A percentile compares a stretch with the other conserved stretches of the same genome.
phyloP scores from a whole-genome alignment of 2,797 vertebrate genomes.

The Paguma larvata region DNA sequence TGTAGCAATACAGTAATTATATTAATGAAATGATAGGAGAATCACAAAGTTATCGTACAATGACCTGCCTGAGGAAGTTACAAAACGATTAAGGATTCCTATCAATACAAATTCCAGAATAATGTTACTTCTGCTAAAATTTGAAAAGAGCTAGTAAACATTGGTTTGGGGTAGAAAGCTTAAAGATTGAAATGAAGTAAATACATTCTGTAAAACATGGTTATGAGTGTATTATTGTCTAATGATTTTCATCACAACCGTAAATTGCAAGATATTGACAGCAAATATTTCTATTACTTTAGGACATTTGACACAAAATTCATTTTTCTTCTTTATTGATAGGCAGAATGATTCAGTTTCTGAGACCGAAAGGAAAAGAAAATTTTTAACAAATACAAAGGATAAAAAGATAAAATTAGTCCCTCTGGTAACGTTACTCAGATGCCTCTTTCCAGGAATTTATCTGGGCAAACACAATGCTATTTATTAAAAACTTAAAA shows the following conservation, averaged over 20 bases:
- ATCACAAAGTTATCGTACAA: background rate
- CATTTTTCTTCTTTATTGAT: background rate
- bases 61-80: background rate
- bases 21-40: background rate
- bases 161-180: background rate
- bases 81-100: background rate
- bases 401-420: slow-evolving; percentile 11
- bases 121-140: background rate
- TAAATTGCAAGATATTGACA: background rate
- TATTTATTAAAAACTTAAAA: slow-evolving; percentile 65
- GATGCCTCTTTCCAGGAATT: background rate
- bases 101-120: background rate
- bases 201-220: background rate
- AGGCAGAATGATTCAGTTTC: slow-evolving; percentile 2
- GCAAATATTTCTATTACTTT: slow-evolving; percentile 16
- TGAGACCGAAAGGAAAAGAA: background rate
- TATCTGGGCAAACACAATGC: slow-evolving; percentile 4
- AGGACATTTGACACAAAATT: background rate
- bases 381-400: background rate
- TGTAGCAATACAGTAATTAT: background rate
- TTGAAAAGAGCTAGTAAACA: background rate
- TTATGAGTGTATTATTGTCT: background rate
- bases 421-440: background rate
- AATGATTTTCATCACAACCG: background rate
- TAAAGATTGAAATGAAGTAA: slow-evolving; percentile 22